Conservation (phyloP, 2,797 vertebrate species). For the Sarcoramphus papa region DNA sequence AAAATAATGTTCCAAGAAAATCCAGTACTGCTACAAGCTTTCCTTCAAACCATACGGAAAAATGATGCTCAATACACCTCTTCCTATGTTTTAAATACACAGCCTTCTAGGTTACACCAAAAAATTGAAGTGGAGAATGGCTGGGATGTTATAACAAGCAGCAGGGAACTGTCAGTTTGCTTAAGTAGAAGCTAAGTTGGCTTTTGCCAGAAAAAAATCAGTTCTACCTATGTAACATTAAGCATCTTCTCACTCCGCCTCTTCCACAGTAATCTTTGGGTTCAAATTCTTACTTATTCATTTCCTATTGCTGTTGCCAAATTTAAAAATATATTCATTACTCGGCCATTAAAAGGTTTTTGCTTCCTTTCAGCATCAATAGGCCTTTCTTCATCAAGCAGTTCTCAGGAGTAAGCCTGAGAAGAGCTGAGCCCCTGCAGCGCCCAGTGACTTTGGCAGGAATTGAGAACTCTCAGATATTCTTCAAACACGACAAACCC, state of each 20-base stretch:
- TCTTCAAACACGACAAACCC: background rate
- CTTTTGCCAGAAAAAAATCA: background rate
- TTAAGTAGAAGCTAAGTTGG: background rate
- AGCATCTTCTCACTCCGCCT: background rate
- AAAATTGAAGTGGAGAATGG: background rate
- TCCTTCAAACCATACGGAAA: background rate
- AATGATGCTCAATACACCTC: background rate
- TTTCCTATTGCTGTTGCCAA: background rate
- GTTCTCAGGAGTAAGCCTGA: constrained; percentile 8
- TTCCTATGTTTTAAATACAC: background rate
- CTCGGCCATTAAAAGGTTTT: constrained; percentile 8
- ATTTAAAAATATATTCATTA: constrained; percentile 38
- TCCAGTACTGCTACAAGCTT: background rate
- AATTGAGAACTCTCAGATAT: background rate
- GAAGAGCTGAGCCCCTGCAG: background rate
- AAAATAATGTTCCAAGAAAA: background rate
- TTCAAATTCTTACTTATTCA: background rate
- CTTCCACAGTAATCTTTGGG: background rate
- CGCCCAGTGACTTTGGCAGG: background rate
- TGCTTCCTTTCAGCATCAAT: constrained; percentile 29
- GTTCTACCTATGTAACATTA: background rate
- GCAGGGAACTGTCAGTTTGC: background rate
- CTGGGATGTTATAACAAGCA: background rate
- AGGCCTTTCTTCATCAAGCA: background rate
- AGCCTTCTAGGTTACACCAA: background rate